phyloP scores from a whole-genome alignment of 2,888 invertebrate species.

The Physocephala rufipes region DNA sequence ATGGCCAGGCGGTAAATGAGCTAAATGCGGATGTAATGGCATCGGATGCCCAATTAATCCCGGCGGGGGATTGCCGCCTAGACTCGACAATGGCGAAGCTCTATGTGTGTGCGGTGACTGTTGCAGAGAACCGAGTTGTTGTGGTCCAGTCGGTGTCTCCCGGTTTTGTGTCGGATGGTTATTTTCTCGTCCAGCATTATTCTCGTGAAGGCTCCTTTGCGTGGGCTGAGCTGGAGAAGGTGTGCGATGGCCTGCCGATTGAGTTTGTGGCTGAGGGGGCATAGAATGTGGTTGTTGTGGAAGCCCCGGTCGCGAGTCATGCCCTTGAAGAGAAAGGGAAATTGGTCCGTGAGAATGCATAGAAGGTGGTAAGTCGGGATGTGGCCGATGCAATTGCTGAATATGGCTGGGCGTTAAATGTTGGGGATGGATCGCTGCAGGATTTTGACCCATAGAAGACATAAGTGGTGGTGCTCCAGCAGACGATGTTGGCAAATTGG shows the following conservation, averaged over 20 bases:
- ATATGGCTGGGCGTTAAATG: constrained; percentile 54
- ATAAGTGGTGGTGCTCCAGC: constrained; percentile 56
- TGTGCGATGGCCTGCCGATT: constrained; percentile 57
- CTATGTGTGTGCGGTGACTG: constrained; percentile 60
- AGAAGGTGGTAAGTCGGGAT: constrained; percentile 61
- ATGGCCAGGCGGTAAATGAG: constrained; percentile 60
- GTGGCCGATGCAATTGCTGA: constrained; percentile 62
- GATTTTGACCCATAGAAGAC: constrained; percentile 53
- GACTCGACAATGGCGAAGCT: constrained; percentile 62
- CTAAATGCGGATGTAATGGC: constrained; percentile 62
- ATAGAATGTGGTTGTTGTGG: constrained; percentile 58
- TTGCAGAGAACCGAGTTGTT: constrained; percentile 52
- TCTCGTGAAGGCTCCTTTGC: constrained; percentile 54
- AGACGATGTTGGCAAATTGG: constrained; percentile 65
- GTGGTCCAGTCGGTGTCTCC: constrained; percentile 53
- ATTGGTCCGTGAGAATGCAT: constrained; percentile 65
- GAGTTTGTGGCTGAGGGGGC: constrained; percentile 52
- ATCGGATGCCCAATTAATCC: constrained; percentile 64
- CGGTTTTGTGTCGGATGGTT: constrained; percentile 47
- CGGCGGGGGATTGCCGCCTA: constrained; percentile 56
- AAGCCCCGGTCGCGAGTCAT: constrained; percentile 47
- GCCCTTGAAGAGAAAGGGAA: constrained; percentile 60
- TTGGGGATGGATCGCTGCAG: constrained; percentile 57
- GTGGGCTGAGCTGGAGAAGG: constrained; percentile 63
- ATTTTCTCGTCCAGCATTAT: constrained; percentile 34